These are phyloP conservation scores for Amyelois transitella DNA, from an alignment of 1,140 invertebrate species.

Conservation along the genomic window DNA sequence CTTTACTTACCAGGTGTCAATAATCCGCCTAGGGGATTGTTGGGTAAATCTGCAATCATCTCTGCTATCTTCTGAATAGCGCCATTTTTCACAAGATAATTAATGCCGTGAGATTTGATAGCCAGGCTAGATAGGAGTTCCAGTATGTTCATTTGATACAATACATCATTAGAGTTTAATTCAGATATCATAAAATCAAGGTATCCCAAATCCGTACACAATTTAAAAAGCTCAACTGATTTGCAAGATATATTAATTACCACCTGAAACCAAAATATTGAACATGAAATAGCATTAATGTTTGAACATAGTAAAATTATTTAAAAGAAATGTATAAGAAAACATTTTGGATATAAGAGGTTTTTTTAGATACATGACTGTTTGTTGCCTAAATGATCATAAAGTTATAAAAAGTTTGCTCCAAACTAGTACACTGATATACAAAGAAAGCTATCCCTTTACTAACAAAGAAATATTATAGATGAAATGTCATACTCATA, in stretches of 20 bases:
- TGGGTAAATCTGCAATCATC: slow-evolving; percentile 74
- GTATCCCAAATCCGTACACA: slow-evolving; percentile 77
- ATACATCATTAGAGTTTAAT: slow-evolving; percentile 81
- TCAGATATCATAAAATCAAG: slow-evolving; percentile 80
- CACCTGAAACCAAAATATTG: slow-evolving; percentile 73
- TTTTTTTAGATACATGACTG: no score
- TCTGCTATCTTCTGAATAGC: slow-evolving; percentile 78
- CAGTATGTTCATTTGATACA: slow-evolving; percentile 85
- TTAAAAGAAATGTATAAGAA: no score
- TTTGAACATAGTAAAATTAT: not conserved
- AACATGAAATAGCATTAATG: no score
- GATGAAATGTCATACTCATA: slow-evolving; percentile 41
- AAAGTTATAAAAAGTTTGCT: no score
- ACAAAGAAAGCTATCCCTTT: no score
- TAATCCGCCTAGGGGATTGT: slow-evolving; percentile 77
- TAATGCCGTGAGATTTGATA: slow-evolving; percentile 79
- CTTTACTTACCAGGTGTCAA: slow-evolving; percentile 78
- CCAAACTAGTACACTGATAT: no score
- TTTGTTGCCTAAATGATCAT: no score
- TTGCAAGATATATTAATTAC: slow-evolving; percentile 78
- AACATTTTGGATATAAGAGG: no score
- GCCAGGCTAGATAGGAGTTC: slow-evolving; percentile 84
- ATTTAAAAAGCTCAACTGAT: slow-evolving; percentile 75
- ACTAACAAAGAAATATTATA: no score
- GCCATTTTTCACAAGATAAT: slow-evolving; percentile 80